Conservation (phyloP, 2,888 invertebrate species). For the Polyommatus icarus region DNA sequence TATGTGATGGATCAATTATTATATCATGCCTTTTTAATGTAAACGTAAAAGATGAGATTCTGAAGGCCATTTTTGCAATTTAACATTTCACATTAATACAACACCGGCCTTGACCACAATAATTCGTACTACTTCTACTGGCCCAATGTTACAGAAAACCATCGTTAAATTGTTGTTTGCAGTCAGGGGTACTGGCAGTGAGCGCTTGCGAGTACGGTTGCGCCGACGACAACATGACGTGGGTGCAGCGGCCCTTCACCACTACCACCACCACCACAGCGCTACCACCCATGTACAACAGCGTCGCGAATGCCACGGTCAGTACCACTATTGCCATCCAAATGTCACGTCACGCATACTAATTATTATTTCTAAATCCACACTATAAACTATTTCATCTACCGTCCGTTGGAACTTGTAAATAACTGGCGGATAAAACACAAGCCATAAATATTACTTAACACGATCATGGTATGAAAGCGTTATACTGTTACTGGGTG, state of each 20-base stretch:
- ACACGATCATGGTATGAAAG: no score
- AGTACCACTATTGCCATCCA: constrained; percentile 35
- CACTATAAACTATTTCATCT: no score
- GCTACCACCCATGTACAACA: constrained; percentile 64
- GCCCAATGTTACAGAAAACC: background rate
- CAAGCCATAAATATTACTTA: no score
- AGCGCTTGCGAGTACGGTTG: constrained; percentile 87
- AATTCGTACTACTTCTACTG: background rate
- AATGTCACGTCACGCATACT: background rate
- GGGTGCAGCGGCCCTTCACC: constrained; percentile 61
- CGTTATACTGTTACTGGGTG: no score
- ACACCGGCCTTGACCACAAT: background rate
- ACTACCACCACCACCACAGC: constrained; percentile 65
- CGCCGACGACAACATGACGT: constrained; percentile 70
- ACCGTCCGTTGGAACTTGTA: no score
- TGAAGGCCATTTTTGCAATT: no score
- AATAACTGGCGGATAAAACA: no score
- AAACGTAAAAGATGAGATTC: background rate
- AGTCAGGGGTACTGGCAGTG: constrained; percentile 83
- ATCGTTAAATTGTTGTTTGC: constrained; percentile 29
- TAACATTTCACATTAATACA: no score
- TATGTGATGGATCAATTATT: background rate
- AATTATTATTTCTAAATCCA: no score
- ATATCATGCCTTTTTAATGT: background rate
- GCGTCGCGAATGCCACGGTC: constrained; percentile 62